Percentiles rank a stretch among this genome's conserved stretches.
Conservation (phyloP, 2,113 vertebrate genomes). For the Tachuris rubrigastra region DNA sequence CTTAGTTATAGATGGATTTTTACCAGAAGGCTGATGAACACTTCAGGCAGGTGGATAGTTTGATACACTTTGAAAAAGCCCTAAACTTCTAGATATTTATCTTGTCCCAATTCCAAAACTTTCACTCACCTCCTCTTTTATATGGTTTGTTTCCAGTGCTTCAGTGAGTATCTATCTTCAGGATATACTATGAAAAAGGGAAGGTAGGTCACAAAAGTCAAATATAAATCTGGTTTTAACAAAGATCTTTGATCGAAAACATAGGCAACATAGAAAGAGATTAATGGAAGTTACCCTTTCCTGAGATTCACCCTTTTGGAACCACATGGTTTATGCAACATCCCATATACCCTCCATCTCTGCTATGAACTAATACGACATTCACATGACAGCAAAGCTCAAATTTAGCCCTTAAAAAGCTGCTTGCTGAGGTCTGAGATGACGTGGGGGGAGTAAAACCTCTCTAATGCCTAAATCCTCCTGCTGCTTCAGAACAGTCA, state of each 20-base stretch:
- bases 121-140: not conserved
- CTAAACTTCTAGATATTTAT: not conserved
- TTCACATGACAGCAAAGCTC: conserved; percentile 15
- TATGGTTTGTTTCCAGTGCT: not conserved
- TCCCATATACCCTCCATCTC: not conserved
- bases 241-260: not conserved
- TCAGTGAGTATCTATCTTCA: not conserved
- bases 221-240: not conserved
- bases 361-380: not conserved
- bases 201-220: not conserved
- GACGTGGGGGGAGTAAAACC: conserved; percentile 16
- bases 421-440: conserved; percentile 35
- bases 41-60: not conserved
- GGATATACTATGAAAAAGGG: not conserved
- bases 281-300: not conserved
- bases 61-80: not conserved
- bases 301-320: not conserved
- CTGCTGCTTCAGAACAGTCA: conserved; percentile 45
- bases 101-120: not conserved
- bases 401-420: conserved; percentile 46
- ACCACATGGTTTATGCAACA: not conserved
- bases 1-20: not conserved
- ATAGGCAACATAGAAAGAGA: not conserved
- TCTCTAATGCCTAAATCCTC: conserved; percentile 26
- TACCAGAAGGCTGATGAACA: not conserved